Percentiles rank a stretch among this genome's conserved stretches.
Evolutionary conservation across 2,113 vertebrate species (phyloP).

Genomic region (Gallinago jamesoni): DNA sequence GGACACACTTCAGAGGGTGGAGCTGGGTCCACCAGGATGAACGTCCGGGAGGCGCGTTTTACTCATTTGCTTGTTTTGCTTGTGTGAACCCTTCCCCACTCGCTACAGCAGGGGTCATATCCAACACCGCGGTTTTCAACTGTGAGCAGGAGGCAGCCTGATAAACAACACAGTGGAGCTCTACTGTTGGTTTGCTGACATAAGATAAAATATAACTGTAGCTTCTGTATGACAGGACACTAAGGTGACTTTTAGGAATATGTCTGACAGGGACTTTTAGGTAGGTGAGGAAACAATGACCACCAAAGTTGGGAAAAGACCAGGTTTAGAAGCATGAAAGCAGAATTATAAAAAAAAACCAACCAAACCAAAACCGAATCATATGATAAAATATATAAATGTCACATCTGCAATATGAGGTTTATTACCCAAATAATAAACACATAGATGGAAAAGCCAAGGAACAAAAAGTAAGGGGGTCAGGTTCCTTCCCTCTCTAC

Average conservation of each 20-base stretch:
- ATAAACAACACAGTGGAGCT: background rate
- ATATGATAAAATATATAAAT: background rate
- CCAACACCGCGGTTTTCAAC: background rate
- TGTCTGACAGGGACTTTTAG: background rate
- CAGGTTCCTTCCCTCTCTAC: background rate
- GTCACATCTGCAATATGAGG: background rate
- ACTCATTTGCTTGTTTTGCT: background rate
- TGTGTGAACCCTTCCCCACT: background rate
- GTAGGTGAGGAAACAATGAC: background rate
- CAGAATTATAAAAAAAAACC: background rate
- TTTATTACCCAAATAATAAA: background rate
- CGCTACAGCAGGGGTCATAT: background rate
- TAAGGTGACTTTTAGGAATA: background rate
- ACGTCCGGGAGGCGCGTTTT: accelerated
- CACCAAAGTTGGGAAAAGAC: background rate
- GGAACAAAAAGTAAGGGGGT: background rate
- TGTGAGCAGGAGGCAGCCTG: background rate
- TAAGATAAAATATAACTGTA: background rate
- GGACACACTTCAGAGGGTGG: background rate
- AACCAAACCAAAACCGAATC: too few relatives aligned
- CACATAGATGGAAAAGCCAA: background rate
- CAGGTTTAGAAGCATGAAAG: background rate
- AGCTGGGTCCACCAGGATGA: background rate
- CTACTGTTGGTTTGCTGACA: background rate
- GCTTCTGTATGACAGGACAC: background rate